Conservation (phyloP, 2,888 invertebrate genomes). For the Anorthoa munda region DNA sequence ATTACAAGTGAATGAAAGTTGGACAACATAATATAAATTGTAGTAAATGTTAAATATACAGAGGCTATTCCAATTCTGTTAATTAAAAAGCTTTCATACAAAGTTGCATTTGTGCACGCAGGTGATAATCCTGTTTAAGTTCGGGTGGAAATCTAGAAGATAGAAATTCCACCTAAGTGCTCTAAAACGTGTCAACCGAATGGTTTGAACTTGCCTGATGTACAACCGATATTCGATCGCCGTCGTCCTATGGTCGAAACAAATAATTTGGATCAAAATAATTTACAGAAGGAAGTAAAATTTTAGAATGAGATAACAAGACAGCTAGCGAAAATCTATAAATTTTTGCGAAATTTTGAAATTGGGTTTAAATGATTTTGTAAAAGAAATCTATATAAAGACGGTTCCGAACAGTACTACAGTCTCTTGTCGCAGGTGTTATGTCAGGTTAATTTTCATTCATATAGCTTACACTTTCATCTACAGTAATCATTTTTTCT, state of each 20-base stretch:
- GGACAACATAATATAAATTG: conserved; percentile 31
- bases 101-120: conserved; percentile 49
- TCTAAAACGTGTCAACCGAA: conserved; percentile 39
- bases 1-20: conserved; percentile 35
- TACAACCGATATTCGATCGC: conserved; percentile 60
- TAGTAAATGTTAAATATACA: conserved; percentile 34
- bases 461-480: conserved; percentile 53
- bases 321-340: not conserved
- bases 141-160: conserved; percentile 25
- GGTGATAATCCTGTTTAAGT: conserved; percentile 43
- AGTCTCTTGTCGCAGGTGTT: conserved; percentile 11
- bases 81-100: conserved; percentile 48
- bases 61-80: conserved; percentile 32
- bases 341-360: not conserved
- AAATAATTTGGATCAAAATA: conserved; percentile 33
- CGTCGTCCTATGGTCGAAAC: conserved; percentile 59
- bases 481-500: conserved; percentile 53
- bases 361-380: not conserved
- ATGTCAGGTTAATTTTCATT: conserved; percentile 45
- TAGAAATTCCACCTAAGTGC: conserved; percentile 52
- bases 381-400: conserved; percentile 8
- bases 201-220: conserved; percentile 62
- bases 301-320: not conserved
- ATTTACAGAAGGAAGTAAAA: not conserved
- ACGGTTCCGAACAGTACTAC: conserved; percentile 7